Conservation (phyloP, 2,888 invertebrate species). For the Melanotus villosus region DNA sequence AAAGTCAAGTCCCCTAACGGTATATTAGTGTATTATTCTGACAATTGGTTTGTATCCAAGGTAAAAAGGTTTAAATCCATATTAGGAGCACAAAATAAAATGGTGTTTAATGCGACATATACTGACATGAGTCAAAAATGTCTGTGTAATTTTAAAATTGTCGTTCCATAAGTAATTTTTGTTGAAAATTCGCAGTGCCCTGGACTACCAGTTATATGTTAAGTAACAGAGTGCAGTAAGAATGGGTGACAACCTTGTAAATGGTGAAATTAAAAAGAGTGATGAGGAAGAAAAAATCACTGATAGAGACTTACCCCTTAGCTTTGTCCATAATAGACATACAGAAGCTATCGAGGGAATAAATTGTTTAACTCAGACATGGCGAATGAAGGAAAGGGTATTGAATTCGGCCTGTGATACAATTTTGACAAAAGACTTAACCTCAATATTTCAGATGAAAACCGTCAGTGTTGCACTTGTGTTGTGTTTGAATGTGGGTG, state of each 20-base stretch:
- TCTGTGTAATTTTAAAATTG: constrained; percentile 2
- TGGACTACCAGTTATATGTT: not conserved
- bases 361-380: constrained; percentile 80
- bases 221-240: constrained; percentile 17
- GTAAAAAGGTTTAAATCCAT: too few relatives aligned
- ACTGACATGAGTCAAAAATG: constrained; percentile 16
- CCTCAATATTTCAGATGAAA: constrained; percentile 84
- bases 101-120: not conserved
- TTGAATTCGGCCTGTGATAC: too few relatives aligned
- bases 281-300: constrained; percentile 67
- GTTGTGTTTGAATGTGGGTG: constrained; percentile 98
- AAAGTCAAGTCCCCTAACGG: too few relatives aligned
- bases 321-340: constrained; percentile 83
- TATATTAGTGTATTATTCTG: too few relatives aligned
- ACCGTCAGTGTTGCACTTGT: constrained; percentile 99
- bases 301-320: constrained; percentile 80
- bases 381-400: constrained; percentile 95
- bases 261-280: constrained; percentile 39
- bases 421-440: too few relatives aligned
- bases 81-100: too few relatives aligned
- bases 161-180: not conserved
- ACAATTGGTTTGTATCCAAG: too few relatives aligned
- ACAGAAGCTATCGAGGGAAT: constrained; percentile 80
- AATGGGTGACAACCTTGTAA: constrained; percentile 51
- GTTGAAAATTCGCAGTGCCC: not conserved